A percentile compares a stretch with the other conserved stretches of the same genome.
Evolutionary conservation across 2,797 vertebrate genomes (phyloP).

Genomic region (Anniella stebbinsi): DNA sequence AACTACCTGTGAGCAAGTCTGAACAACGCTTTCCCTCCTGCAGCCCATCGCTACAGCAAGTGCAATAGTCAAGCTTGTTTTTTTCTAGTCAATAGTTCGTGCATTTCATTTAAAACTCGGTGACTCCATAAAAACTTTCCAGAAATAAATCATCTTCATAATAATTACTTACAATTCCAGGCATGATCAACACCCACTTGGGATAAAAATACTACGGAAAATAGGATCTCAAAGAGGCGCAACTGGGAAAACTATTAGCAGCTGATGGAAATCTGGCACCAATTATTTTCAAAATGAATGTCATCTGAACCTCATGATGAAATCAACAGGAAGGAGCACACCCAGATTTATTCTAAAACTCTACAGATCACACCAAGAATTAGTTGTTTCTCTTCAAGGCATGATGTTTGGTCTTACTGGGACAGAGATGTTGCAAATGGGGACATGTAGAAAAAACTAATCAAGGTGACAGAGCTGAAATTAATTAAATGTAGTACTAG

Average conservation of each 20-base stretch:
- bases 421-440: no score
- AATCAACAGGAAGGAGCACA: constrained; percentile 27
- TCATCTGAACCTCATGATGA: constrained; percentile 10
- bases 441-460: not conserved
- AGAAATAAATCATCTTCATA: constrained; percentile 39
- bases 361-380: not conserved
- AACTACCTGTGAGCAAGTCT: not conserved
- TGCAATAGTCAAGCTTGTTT: not conserved
- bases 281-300: not conserved
- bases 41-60: not conserved
- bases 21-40: not conserved
- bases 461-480: not conserved
- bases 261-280: constrained; percentile 11
- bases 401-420: not conserved
- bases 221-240: constrained; percentile 22
- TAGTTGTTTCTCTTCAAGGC: not conserved
- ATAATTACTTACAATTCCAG: constrained; percentile 19
- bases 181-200: not conserved
- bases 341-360: not conserved
- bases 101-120: not conserved
- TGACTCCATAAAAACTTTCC: constrained; percentile 17
- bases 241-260: constrained; percentile 20
- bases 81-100: not conserved
- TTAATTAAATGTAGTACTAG: no score
- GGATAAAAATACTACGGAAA: constrained; percentile 37